Base-by-base conservation (phyloP, 2,797 vertebrate genomes). In the Anabacerthia variegaticeps region DNA sequence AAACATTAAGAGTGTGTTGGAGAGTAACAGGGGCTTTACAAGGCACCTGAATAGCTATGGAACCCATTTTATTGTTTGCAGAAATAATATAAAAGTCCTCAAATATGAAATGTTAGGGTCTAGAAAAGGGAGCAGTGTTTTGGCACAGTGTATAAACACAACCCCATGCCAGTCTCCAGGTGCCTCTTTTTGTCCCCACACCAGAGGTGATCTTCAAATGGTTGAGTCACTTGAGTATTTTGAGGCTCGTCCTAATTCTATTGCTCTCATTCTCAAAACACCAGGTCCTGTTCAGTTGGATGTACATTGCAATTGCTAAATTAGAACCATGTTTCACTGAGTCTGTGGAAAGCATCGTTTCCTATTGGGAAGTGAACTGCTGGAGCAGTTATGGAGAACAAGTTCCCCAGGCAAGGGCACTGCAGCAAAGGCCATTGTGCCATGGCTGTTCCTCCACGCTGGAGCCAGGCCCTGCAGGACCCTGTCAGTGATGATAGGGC, bases 361-460 rank as follows among this genome's bases (percentile, higher is more conserved):
- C 85, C 87, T 55, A 4, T 4, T 67, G 89, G 81, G 91, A 65
- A 89, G 46, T 1, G 68, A 63, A 0, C 17, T 17, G 72, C 85
- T 41, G 69, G 82, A 91, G 82, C 75, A 11, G 72, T 32, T 0
- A 1, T 79, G 75, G 65, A 82, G 87, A 54, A 1, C 26, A 2
- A 32, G 76, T 7, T 97, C 94, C 93, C 66, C 92, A 27, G 93
- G 96, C 95, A 95, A 94, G 93, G 95, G 92, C 94, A 72, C 37
- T 7, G 16, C 46, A 2, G 81, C 76, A 13, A 3, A 44, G 67
- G 75, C 61, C 9, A 30, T 2, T n/a, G 49, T 59, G 87, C 59
- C 2, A 0, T 3, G 71, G 73, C 85, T 4, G 34, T 0, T 91
- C 74, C 82, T 77, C n/a, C 26, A 0, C 13, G 86, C 73, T 0